phyloP scores from a whole-genome alignment of 2,888 invertebrate genomes.

The Ennomos fuscantarius region DNA sequence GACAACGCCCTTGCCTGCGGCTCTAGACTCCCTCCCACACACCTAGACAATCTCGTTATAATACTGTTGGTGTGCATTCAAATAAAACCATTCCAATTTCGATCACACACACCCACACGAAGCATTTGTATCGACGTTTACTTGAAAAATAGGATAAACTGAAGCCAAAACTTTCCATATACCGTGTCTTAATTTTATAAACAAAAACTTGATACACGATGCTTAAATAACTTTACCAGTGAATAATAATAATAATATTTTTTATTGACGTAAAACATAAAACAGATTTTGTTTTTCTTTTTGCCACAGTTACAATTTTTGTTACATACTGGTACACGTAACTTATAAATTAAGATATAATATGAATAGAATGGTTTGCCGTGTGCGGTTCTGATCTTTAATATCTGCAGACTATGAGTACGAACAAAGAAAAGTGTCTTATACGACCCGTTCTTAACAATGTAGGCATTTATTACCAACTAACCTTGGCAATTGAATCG shows the following conservation, averaged over 20 bases:
- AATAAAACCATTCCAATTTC: constrained; percentile 11
- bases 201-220: not conserved
- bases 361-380: too few relatives aligned
- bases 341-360: too few relatives aligned
- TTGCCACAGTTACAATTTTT: too few relatives aligned
- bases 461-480: constrained; percentile 21
- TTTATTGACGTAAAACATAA: too few relatives aligned
- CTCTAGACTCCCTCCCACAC: constrained; percentile 22
- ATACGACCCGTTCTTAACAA: constrained; percentile 24
- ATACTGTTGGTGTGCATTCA: constrained; percentile 9
- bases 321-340: too few relatives aligned
- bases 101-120: not conserved
- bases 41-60: constrained; percentile 20
- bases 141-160: constrained; percentile 1
- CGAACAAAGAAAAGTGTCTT: constrained; percentile 34
- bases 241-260: too few relatives aligned
- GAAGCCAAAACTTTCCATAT: not conserved
- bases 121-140: constrained; percentile 3
- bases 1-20: constrained; percentile 21
- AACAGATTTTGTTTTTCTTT: too few relatives aligned
- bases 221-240: constrained; percentile 3
- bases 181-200: too few relatives aligned
- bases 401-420: constrained; percentile 13
- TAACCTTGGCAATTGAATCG: constrained; percentile 33
- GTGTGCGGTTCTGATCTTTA: constrained; percentile 7